Evolutionary conservation across 1,140 invertebrate species (phyloP).

Genomic region (Megathymus violae): DNA sequence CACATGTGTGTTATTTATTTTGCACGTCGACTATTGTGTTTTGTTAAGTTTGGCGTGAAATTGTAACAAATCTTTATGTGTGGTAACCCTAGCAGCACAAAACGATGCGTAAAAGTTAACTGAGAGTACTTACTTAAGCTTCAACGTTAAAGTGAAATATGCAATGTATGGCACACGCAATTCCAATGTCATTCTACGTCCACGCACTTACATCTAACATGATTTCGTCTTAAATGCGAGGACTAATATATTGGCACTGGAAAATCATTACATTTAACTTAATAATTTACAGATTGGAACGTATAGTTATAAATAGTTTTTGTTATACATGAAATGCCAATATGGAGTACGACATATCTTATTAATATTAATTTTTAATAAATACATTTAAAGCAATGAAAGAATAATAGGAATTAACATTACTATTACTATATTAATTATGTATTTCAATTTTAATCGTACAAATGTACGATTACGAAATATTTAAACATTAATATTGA

Average conservation of each 20-base stretch:
- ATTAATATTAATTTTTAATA: constrained; percentile 46
- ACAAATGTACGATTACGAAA: too few species aligned
- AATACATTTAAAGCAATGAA: constrained; percentile 61
- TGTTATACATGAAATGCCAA: constrained; percentile 71
- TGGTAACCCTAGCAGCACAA: too few species aligned
- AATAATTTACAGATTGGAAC: constrained; percentile 61
- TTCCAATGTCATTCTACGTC: constrained; percentile 33
- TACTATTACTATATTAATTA: constrained; percentile 17
- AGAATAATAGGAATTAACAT: constrained; percentile 45
- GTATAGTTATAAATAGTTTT: constrained; percentile 53
- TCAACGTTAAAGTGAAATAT: background rate
- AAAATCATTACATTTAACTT: constrained; percentile 50
- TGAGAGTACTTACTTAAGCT: too few species aligned
- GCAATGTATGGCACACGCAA: background rate
- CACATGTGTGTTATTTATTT: too few species aligned
- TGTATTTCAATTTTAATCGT: constrained; percentile 20
- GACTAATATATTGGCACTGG: constrained; percentile 70
- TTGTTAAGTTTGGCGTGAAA: too few species aligned
- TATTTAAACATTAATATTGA: too few species aligned
- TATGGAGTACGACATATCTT: constrained; percentile 68
- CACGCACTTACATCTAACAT: constrained; percentile 38
- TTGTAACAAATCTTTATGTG: too few species aligned
- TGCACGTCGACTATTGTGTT: too few species aligned
- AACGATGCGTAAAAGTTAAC: too few species aligned
- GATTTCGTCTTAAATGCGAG: constrained; percentile 71